Evolutionary conservation across 2,797 vertebrate species (phyloP).

Genomic region (Vipera latastei): DNA sequence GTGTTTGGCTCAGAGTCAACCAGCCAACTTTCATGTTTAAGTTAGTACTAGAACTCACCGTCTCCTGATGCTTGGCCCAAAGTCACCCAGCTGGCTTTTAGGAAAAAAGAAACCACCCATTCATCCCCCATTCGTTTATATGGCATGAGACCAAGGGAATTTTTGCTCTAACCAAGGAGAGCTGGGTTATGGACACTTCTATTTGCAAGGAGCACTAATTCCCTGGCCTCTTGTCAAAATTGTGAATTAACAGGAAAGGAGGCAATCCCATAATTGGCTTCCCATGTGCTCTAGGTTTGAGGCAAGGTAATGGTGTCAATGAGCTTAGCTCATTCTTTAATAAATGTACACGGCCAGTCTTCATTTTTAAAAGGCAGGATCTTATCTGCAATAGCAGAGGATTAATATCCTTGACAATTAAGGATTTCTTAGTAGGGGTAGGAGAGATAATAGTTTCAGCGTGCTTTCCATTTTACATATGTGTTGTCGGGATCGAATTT

Average conservation of each 20-base stretch:
- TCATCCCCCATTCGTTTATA: background rate
- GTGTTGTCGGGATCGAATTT: background rate
- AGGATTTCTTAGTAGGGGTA: background rate
- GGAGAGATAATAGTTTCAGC: background rate
- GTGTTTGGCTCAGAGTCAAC: too few relatives aligned
- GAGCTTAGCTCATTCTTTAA: background rate
- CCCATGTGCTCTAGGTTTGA: background rate
- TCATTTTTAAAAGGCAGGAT: background rate
- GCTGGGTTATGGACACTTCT: background rate
- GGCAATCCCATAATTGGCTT: background rate
- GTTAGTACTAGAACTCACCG: too few relatives aligned
- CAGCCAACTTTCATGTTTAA: too few relatives aligned
- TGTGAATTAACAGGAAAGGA: background rate
- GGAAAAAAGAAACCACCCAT: background rate
- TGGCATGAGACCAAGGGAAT: background rate
- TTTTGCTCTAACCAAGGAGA: background rate
- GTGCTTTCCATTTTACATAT: background rate
- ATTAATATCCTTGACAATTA: background rate
- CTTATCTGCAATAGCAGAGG: background rate
- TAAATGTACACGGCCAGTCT: background rate
- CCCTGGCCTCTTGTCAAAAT: background rate
- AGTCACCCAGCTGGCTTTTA: too few relatives aligned
- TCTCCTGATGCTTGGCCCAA: too few relatives aligned
- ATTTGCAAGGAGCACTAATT: background rate
- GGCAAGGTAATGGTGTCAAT: background rate